Evolutionary conservation across 2,888 invertebrate genomes (phyloP), one percentile per base, ranked within the genome.

Genomic region (Caenorhabditis sp.): DNA sequence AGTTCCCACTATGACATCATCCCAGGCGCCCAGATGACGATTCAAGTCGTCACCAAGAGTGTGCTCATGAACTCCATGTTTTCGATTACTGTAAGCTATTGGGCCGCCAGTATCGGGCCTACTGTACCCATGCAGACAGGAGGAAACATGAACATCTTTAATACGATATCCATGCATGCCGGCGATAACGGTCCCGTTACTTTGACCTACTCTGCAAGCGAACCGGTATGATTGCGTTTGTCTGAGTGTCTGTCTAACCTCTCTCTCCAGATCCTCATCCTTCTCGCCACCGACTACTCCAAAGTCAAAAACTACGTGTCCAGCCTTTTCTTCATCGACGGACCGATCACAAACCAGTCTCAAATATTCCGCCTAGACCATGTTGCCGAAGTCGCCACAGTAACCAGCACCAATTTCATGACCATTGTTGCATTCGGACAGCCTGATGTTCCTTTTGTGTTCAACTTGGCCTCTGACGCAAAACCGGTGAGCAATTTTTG

Each of bases 71-170:
- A 49, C 12, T 49, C 49, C 4, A 49, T 19, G 22, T 49, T 49
- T 19, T 19, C 2, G 1, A 3, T 49, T n/a, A 49, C n/a, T 6
- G 8, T 49, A 6, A 22, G 22, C 12, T 49, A 49, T 49, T n/a
- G 16, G 4, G 12, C 56, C 26, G 22, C 31, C 5, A 28, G 31
- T 24, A 12, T 56, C 16, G 56, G 56, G 26, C 14, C 16, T 16
- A 56, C 26, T 28, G 16, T 56, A 14, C 16, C 26, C 1, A 56
- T 56, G 56, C 28, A 56, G n/a, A 56, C 31, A n/a, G 56, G 56
- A 26, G 31, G 56, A 12, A 31, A 56, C 3, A 56, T 56, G 56
- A 56, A 56, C 31, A 31, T 10, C 16, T 28, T 56, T 10, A 31
- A 56, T 28, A 2, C n/a, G 8, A 5, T 2, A 1, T 3, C 56